These are phyloP conservation scores for Telmatherina bonti DNA, from an alignment of 2,797 vertebrate genomes.

Conservation along the genomic window DNA sequence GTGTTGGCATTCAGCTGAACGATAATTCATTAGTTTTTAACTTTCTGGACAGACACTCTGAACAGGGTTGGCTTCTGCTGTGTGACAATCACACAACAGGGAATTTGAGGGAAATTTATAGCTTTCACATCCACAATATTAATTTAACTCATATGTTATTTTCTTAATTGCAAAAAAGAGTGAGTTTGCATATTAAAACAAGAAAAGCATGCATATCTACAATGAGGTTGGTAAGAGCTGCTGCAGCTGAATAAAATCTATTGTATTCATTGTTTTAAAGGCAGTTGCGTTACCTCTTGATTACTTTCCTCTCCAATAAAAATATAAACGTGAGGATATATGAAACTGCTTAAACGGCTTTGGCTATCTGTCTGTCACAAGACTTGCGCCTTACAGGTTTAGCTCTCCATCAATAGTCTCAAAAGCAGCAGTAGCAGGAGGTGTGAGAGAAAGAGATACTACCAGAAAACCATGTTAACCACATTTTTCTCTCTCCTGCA, in stretches of 20 bases:
- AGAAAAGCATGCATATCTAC: neutral
- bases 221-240: neutral
- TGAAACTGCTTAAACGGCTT: neutral
- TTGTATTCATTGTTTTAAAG: neutral
- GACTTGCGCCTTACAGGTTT: slow-evolving; percentile 1
- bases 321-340: neutral
- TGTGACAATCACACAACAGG: neutral
- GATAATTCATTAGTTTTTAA: neutral
- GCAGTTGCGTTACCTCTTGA: neutral
- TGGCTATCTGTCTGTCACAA: neutral
- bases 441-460: slow-evolving; percentile 9
- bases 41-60: neutral
- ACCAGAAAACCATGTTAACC: slow-evolving; percentile 57
- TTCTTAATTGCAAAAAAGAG: neutral
- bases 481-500: slow-evolving; percentile 47
- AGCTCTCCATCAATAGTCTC: slow-evolving; percentile 3
- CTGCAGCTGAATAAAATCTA: neutral
- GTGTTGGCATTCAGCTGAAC: neutral
- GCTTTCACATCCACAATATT: neutral
- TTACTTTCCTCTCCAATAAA: neutral
- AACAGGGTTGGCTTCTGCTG: neutral
- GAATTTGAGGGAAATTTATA: neutral
- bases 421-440: neutral
- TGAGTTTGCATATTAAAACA: neutral
- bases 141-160: neutral